Evolutionary conservation across 2,888 invertebrate species (phyloP), one percentile per base, ranked within the genome.

Genomic region (Ceratothoa steindachneri): DNA sequence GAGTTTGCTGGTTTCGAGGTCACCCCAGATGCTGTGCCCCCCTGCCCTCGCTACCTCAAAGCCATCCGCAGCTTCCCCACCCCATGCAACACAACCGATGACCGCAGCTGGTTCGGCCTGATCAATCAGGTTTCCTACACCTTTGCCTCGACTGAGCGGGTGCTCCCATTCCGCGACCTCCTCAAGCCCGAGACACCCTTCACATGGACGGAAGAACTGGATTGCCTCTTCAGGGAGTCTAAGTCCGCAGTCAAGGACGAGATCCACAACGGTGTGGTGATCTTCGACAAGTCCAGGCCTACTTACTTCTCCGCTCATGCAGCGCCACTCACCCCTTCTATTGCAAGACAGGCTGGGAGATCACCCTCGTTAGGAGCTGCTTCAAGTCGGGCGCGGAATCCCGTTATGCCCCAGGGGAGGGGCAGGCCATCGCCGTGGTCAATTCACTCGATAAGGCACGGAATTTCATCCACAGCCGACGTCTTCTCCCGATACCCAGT

Each of bases 1-100:
- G 73, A 74, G 22, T 74, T 74, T 9, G 71, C 51, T 19, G 68
- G 74, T 9, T 67, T 67, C 67, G 30, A n/a, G 12, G 30, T 67
- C 67, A 67, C 67, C 15, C 28, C 60, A 64, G 52, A 15, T 51
- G n/a, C n/a, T n/a, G n/a, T n/a, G n/a, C n/a, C n/a, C n/a, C n/a
- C n/a, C n/a, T n/a, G n/a, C n/a, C n/a, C n/a, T n/a, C n/a, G n/a
- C n/a, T n/a, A n/a, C n/a, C n/a, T n/a, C n/a, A n/a, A n/a, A n/a
- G n/a, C n/a, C n/a, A n/a, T n/a, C n/a, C n/a, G n/a, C n/a, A n/a
- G n/a, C n/a, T n/a, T n/a, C n/a, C n/a, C n/a, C n/a, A n/a, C n/a
- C n/a, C n/a, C n/a, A n/a, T n/a, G n/a, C n/a, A n/a, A n/a, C n/a
- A n/a, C n/a, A n/a, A n/a, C n/a, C n/a, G n/a, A n/a, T n/a, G n/a